phyloP scores from a whole-genome alignment of 2,888 invertebrate species.

The Cerceris rybyensis region DNA sequence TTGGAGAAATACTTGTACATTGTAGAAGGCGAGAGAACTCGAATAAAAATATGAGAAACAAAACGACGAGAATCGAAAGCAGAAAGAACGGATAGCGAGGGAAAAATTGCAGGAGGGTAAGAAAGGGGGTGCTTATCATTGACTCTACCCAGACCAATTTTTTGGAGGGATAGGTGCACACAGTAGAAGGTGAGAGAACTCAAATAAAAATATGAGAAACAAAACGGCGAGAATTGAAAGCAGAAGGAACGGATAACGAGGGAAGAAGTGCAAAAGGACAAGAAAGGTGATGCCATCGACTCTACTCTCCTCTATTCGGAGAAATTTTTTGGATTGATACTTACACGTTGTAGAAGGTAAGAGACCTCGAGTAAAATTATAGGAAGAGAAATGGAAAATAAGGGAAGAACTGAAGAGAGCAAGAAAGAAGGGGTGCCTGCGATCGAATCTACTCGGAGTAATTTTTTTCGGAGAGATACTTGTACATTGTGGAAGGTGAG shows the following conservation, averaged over 20 bases:
- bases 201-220: slow-evolving; percentile 7
- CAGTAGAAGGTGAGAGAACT: neutral
- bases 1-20: no score
- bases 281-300: neutral
- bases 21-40: neutral
- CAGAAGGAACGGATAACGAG: slow-evolving; percentile 21
- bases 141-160: no score
- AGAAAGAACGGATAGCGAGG: slow-evolving; percentile 17
- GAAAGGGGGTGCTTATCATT: neutral
- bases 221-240: neutral
- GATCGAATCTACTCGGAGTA: no score
- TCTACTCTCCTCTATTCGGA: no score
- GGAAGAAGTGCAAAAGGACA: slow-evolving; percentile 19
- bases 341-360: neutral
- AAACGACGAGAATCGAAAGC: slow-evolving; percentile 2
- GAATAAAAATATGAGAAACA: slow-evolving; percentile 11
- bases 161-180: no score
- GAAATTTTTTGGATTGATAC: no score
- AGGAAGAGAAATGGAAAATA: slow-evolving; percentile 13
- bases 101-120: slow-evolving; percentile 19
- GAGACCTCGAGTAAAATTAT: slow-evolving; percentile 8
- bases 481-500: neutral
- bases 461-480: no score
- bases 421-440: neutral
- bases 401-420: slow-evolving; percentile 15